Conservation (phyloP, 1,140 invertebrate species). For the Semibalanus balanoides region DNA sequence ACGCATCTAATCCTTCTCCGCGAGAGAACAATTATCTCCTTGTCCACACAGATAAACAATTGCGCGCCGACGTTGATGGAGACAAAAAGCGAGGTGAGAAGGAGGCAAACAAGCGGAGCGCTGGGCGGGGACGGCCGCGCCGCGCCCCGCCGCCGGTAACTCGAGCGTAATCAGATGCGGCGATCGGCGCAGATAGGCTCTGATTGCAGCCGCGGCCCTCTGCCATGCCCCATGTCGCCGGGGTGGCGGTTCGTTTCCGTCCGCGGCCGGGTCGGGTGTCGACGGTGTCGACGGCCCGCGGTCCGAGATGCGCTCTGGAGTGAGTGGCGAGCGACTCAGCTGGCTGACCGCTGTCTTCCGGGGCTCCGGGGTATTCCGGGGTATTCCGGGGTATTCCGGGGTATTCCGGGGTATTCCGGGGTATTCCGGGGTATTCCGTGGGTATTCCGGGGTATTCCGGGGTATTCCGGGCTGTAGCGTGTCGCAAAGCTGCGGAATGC, state of each 20-base stretch:
- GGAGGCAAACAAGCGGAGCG: neutral
- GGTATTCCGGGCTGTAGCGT: too few species aligned
- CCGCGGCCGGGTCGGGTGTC: neutral
- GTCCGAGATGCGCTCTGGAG: too few species aligned
- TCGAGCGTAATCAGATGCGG: neutral
- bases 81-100: neutral
- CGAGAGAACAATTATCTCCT: neutral
- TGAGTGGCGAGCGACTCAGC: too few species aligned
- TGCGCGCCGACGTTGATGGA: neutral
- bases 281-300: neutral
- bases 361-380: too few species aligned
- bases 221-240: neutral
- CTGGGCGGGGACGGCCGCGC: neutral
- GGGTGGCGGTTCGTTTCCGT: neutral
- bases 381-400: too few species aligned
- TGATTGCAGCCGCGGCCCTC: neutral
- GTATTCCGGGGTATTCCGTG: too few species aligned
- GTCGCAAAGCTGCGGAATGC: too few species aligned
- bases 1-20: neutral
- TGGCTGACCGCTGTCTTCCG: too few species aligned
- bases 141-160: neutral
- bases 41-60: slow-evolving; percentile 2
- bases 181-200: neutral
- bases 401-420: too few species aligned
- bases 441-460: too few species aligned